Evolutionary conservation across 2,113 vertebrate genomes (phyloP), one percentile per base, ranked within the genome.

Genomic region (Hemibagrus wyckioides): DNA sequence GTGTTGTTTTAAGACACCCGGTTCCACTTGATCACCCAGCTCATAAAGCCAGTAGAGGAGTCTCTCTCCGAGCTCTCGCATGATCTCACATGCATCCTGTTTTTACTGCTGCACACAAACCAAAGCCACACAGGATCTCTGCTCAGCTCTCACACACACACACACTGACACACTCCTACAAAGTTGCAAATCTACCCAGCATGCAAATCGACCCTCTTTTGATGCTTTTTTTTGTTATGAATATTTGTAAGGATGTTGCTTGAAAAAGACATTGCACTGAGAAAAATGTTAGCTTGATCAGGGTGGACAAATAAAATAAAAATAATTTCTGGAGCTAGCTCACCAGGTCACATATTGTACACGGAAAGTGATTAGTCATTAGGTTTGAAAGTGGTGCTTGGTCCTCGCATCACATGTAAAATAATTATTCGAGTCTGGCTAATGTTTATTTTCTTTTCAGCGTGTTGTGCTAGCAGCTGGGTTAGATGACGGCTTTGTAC

Each of bases 41-140:
- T 88, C 79, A 69, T 83, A 79, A 86, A 81, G 81, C 65, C 65
- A 83, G 83, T 33, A 50, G 54, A 75, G 63, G 67, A 85, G 88
- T 89, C 83, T 25, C 9, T 80, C 44, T 15, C 36, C 2, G 36
- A 39, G 23, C 30, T 25, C 36, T 81, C 79, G 7, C 54, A 59
- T 57, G 33, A 59, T 81, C 54, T 81, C 79, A 17, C 79, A 9
- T 39, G 30, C 89, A 89, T 91, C 88, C 88, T 91, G 90, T 90
- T 91, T 89, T 91, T 79, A 88, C 61, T 77, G 52, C 81, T 82
- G 83, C 87, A 44, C 87, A 52, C 83, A 86, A 86, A 90, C 89
- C 59, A 17, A 82, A 56, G 81, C 86, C 79, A 82, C 85, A 86
- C 82, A 50, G 85, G 54, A 50, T 83, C 79, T 69, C 30, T 39